Percentiles rank a stretch among this genome's conserved stretches.
phyloP scores from a whole-genome alignment of 1,140 invertebrate species.

The Aphaenogaster rudis region DNA sequence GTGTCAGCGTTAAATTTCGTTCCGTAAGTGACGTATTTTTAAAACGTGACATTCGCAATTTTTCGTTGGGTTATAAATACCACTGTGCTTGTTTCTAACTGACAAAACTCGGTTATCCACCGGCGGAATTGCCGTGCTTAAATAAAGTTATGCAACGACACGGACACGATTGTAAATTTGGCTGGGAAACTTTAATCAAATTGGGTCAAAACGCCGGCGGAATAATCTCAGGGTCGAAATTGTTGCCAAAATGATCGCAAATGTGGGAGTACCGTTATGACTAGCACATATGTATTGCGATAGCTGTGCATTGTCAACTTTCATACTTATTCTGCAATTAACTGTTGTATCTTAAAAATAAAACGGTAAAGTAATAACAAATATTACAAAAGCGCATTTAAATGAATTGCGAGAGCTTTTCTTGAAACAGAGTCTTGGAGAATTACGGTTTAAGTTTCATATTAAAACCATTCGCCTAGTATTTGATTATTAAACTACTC shows the following conservation, averaged over 20 bases:
- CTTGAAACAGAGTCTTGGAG: not conserved
- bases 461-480: slow-evolving; percentile 9
- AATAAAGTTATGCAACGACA: slow-evolving; percentile 29
- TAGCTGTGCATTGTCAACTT: not conserved
- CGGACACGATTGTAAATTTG: slow-evolving; percentile 31
- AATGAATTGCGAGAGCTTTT: not conserved
- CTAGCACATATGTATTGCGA: not conserved
- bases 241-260: slow-evolving; percentile 21
- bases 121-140: slow-evolving; percentile 3
- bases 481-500: slow-evolving; percentile 45
- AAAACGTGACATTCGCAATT: slow-evolving; percentile 1
- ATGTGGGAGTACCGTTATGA: not conserved
- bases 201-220: not conserved
- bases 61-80: slow-evolving; percentile 28
- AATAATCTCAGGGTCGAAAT: not conserved
- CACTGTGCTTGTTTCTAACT: not conserved
- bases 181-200: slow-evolving; percentile 32
- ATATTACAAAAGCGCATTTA: not conserved
- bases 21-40: slow-evolving; percentile 8
- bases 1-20: slow-evolving; percentile 34
- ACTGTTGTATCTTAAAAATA: not conserved
- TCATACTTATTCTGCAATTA: not conserved
- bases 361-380: not conserved
- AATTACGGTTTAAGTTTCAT: slow-evolving; percentile 32
- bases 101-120: slow-evolving; percentile 41